These are phyloP conservation scores for Trichopoda pennipes DNA, from an alignment of 2,888 invertebrate genomes.

Conservation along the genomic window DNA sequence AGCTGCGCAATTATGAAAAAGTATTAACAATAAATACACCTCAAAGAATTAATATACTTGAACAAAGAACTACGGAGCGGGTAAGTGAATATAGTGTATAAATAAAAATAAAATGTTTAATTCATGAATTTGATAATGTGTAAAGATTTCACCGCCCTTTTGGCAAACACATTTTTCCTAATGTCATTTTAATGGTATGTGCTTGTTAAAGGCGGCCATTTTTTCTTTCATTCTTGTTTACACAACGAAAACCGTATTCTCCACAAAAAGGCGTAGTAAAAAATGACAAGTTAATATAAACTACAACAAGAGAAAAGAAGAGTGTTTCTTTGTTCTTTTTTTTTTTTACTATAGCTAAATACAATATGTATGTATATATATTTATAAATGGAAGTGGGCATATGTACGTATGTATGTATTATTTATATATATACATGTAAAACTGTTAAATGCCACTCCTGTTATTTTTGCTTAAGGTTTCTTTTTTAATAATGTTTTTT, in stretches of 20 bases:
- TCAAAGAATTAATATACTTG: conserved; percentile 51
- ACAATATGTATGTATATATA: neutral
- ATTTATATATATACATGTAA: neutral
- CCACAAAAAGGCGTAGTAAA: conserved; percentile 51
- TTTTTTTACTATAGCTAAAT: conserved; percentile 11
- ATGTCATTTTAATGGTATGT: conserved; percentile 19
- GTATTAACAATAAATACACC: conserved; percentile 41
- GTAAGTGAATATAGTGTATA: conserved; percentile 54
- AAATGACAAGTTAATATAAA: conserved; percentile 22
- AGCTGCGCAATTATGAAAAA: conserved; percentile 63
- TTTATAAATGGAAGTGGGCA: neutral
- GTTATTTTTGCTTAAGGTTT: conserved; percentile 48
- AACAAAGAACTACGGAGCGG: conserved; percentile 23
- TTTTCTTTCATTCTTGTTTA: conserved; percentile 65
- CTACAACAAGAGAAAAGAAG: conserved; percentile 1
- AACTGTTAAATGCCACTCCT: conserved; percentile 56
- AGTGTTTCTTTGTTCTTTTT: conserved; percentile 54
- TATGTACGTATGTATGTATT: too few species aligned
- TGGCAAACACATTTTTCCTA: conserved; percentile 47
- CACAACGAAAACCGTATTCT: conserved; percentile 52
- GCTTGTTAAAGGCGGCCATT: conserved; percentile 44
- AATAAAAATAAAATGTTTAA: conserved; percentile 17
- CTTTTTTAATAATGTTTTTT: conserved; percentile 22
- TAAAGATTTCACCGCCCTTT: conserved; percentile 68
- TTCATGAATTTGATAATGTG: conserved; percentile 4